phyloP scores from a whole-genome alignment of 2,797 vertebrate genomes.

The Lophotriccus pileatus region DNA sequence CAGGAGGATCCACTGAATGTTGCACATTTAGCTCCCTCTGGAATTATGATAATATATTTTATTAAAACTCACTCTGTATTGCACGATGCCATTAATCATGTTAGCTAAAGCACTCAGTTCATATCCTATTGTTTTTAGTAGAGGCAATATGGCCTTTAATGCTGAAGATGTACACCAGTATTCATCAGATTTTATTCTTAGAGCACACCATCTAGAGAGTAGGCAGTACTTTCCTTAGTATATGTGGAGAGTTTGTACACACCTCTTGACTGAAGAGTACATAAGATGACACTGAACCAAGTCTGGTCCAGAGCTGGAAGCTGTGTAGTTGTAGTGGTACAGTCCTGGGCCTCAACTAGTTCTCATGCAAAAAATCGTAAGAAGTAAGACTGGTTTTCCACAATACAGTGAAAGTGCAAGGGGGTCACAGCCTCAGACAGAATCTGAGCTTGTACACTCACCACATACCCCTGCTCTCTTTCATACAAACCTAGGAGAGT shows the following conservation, averaged over 20 bases:
- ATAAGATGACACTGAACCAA: not conserved
- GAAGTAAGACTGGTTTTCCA: not conserved
- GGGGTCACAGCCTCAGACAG: not conserved
- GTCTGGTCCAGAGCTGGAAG: not conserved
- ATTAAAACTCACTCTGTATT: not conserved
- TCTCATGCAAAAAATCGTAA: not conserved
- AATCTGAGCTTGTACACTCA: not conserved
- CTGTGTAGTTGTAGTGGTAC: not conserved
- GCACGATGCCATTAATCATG: not conserved
- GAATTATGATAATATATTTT: not conserved
- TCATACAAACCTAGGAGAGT: not conserved
- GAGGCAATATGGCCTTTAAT: not conserved
- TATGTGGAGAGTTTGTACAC: rapidly evolving
- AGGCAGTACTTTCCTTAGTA: not conserved
- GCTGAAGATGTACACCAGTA: not conserved
- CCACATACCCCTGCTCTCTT: not conserved
- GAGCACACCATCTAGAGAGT: not conserved
- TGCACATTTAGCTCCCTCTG: not conserved
- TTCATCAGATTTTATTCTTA: not conserved
- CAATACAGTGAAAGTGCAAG: not conserved
- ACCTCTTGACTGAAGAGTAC: not conserved
- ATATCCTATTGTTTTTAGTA: not conserved
- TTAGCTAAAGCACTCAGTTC: not conserved
- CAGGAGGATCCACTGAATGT: not conserved
- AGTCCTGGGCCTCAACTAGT: not conserved